phyloP scores from a whole-genome alignment of 1,140 invertebrate genomes.

The Drosophila cardini region DNA sequence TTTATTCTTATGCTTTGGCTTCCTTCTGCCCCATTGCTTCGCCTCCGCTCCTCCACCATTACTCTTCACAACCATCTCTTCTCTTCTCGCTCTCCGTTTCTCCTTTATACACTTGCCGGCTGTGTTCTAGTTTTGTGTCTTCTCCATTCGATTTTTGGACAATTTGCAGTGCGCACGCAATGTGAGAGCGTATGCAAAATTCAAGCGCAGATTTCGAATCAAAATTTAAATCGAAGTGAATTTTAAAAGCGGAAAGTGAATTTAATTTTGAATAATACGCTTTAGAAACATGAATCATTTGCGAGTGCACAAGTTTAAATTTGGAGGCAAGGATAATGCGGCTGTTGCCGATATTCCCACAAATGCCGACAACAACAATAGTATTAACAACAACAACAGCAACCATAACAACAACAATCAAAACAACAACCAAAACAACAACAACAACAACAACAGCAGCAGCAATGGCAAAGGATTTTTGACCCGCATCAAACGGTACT shows the following conservation, averaged over 20 bases:
- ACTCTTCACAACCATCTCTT: background rate
- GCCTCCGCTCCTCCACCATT: conserved; percentile 5
- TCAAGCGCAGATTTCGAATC: background rate
- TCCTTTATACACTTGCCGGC: conserved; percentile 35
- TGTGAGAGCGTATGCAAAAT: conserved; percentile 19
- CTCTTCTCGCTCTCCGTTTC: background rate
- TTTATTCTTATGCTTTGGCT: conserved; percentile 49
- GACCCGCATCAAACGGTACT: conserved; percentile 80
- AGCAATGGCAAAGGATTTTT: conserved; percentile 64
- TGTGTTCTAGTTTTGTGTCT: conserved; percentile 26
- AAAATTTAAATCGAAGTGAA: conserved; percentile 24
- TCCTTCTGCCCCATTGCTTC: conserved; percentile 32
- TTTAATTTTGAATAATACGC: background rate
- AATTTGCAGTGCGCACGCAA: conserved; percentile 46
- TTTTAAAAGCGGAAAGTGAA: conserved; percentile 6
- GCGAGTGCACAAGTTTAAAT: conserved; percentile 77
- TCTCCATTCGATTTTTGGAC: conserved; percentile 34
- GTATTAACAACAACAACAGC: conserved; percentile 41
- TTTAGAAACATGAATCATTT: conserved; percentile 78
- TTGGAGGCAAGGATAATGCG: conserved; percentile 65
- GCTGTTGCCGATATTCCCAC: conserved; percentile 51
- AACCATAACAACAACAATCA: conserved; percentile 18
- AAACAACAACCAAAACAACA: conserved; percentile 37
- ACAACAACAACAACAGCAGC: conserved; percentile 30
- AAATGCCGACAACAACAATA: conserved; percentile 36